A percentile compares a stretch with the other conserved stretches of the same genome.
Evolutionary conservation across 2,113 vertebrate species (phyloP).

Genomic region (Chaetodon trifascialis): DNA sequence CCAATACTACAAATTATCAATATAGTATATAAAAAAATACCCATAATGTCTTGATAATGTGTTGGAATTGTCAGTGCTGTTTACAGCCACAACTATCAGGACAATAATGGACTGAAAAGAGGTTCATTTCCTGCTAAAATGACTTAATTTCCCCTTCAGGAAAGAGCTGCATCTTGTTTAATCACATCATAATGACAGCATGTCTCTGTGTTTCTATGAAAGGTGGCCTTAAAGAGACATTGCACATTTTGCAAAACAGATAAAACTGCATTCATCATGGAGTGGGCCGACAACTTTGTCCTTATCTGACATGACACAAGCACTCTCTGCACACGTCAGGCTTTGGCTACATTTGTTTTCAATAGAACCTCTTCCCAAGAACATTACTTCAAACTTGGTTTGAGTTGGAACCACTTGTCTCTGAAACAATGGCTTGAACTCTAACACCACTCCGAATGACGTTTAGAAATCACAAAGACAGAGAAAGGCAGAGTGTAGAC

Average conservation of each 20-base stretch:
- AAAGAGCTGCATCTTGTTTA: not conserved
- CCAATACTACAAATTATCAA: not conserved
- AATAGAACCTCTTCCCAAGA: not conserved
- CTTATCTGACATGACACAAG: not conserved
- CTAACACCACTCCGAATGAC: not conserved
- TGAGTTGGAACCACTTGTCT: not conserved
- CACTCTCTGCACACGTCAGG: not conserved
- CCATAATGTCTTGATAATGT: not conserved
- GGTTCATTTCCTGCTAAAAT: not conserved
- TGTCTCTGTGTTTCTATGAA: not conserved
- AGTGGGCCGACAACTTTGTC: not conserved
- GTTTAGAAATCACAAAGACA: not conserved
- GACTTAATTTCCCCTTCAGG: not conserved
- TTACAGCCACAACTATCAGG: not conserved
- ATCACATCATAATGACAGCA: not conserved
- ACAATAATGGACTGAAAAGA: not conserved
- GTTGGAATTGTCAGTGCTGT: not conserved
- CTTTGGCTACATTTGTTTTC: not conserved
- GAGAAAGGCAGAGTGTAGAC: not conserved
- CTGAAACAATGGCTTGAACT: not conserved
- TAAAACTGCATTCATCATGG: not conserved
- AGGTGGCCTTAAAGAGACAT: not conserved
- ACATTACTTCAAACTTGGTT: constrained; percentile 3
- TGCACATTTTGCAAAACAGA: not conserved
- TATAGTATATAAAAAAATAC: not conserved